phyloP scores from a whole-genome alignment of 1,140 invertebrate species.

The Ericerus pela region DNA sequence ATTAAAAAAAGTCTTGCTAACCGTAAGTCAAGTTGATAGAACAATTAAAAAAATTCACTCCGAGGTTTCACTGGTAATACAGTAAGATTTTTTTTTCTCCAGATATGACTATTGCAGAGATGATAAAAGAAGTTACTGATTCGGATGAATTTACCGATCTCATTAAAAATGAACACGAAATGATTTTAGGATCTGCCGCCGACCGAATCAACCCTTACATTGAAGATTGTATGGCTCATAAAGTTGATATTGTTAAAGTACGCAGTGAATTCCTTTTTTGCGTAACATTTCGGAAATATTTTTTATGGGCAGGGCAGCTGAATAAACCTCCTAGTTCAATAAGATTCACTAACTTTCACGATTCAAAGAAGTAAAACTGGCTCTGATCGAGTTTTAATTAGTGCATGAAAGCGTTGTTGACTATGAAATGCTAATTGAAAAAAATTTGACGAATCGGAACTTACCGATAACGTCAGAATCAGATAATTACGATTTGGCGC shows the following conservation, averaged over 20 bases:
- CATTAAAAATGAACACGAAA: constrained; percentile 70
- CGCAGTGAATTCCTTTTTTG: not conserved
- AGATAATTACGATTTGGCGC: no score
- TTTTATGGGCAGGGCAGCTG: no score
- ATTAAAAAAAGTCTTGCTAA: constrained; percentile 68
- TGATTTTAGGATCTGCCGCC: constrained; percentile 77
- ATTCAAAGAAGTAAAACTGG: no score
- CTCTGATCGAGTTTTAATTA: no score
- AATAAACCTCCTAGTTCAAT: no score
- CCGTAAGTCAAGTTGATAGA: constrained; percentile 33
- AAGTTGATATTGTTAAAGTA: constrained; percentile 60
- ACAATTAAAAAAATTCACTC: not conserved
- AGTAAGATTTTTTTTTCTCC: constrained; percentile 21
- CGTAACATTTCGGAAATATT: not conserved
- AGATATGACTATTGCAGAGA: constrained; percentile 62
- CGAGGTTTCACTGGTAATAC: not conserved
- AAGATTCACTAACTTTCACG: no score
- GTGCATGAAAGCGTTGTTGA: no score
- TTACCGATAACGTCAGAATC: no score
- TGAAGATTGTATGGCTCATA: constrained; percentile 76
- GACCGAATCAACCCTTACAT: constrained; percentile 78
- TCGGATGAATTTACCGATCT: constrained; percentile 47
- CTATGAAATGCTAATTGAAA: no score
- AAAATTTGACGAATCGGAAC: no score
- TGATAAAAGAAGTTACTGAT: constrained; percentile 55